Conservation (phyloP, 2,113 vertebrate genomes). For the Salvelinus alpinus region DNA sequence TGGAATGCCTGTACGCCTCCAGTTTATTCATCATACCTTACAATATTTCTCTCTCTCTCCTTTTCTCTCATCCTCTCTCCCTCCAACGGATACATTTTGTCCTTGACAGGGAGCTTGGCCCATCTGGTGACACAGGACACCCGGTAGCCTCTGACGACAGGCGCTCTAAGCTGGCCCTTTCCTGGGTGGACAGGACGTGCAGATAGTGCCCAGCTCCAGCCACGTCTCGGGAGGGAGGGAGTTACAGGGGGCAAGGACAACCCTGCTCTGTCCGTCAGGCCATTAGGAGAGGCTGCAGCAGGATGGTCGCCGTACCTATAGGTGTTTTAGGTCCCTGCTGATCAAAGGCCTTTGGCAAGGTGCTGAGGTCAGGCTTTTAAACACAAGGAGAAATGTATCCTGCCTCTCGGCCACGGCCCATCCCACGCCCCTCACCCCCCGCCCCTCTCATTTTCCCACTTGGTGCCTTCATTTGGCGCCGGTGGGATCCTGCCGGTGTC, state of each 20-base stretch:
- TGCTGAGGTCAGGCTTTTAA: constrained; percentile 86
- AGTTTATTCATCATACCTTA: constrained; percentile 72
- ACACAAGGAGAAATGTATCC: constrained; percentile 80
- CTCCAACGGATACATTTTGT: constrained; percentile 72
- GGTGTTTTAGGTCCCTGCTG: constrained; percentile 69
- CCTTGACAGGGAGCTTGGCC: constrained; percentile 64
- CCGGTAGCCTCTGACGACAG: constrained; percentile 69
- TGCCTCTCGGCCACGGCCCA: constrained; percentile 66
- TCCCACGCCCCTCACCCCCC: constrained; percentile 31
- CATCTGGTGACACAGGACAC: constrained; percentile 61
- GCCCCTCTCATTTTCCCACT: constrained; percentile 67
- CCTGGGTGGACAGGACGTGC: constrained; percentile 33
- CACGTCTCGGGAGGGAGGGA: constrained; percentile 42
- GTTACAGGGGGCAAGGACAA: constrained; percentile 75
- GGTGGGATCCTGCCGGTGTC: constrained; percentile 79
- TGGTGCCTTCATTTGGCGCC: constrained; percentile 79
- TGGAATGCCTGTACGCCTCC: constrained; percentile 67
- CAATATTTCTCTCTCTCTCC: constrained; percentile 56
- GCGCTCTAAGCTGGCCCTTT: constrained; percentile 67
- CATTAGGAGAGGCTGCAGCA: constrained; percentile 65
- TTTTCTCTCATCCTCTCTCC: constrained; percentile 8
- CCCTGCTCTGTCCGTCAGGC: constrained; percentile 73
- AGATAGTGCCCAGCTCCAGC: constrained; percentile 57
- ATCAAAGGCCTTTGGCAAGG: constrained; percentile 76
- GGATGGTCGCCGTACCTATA: constrained; percentile 57